These are phyloP conservation scores for Drosophila simulans DNA, from an alignment of 1,140 invertebrate species.

Conservation along the genomic window DNA sequence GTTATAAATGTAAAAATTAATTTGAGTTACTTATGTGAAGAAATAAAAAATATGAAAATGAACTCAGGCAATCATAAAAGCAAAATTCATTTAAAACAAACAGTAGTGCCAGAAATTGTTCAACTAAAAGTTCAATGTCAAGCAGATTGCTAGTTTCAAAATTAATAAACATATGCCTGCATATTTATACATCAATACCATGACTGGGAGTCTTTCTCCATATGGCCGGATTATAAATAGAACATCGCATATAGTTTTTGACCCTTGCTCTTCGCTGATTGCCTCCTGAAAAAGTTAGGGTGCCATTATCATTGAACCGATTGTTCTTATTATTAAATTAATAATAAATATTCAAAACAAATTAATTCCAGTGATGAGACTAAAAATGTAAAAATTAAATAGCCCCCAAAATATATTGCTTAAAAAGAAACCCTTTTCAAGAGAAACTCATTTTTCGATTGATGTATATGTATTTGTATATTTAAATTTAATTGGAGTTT, in stretches of 20 bases:
- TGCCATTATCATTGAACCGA: too few relatives aligned
- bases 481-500: conserved; percentile 81
- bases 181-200: neutral
- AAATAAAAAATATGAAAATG: neutral
- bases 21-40: neutral
- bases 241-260: neutral
- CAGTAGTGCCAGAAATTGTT: neutral
- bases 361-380: too few relatives aligned
- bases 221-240: neutral
- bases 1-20: neutral
- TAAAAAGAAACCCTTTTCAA: neutral
- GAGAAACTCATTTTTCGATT: conserved; percentile 4
- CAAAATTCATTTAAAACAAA: neutral
- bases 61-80: neutral
- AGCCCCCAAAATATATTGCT: too few relatives aligned
- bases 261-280: conserved; percentile 5
- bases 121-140: neutral
- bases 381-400: too few relatives aligned
- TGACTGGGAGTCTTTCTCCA: neutral
- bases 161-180: neutral
- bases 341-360: too few relatives aligned
- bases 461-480: conserved; percentile 72
- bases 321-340: too few relatives aligned
- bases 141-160: neutral
- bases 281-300: neutral